Base-by-base conservation (phyloP, 2,113 vertebrate species). In the Vulpes ferrilata region DNA sequence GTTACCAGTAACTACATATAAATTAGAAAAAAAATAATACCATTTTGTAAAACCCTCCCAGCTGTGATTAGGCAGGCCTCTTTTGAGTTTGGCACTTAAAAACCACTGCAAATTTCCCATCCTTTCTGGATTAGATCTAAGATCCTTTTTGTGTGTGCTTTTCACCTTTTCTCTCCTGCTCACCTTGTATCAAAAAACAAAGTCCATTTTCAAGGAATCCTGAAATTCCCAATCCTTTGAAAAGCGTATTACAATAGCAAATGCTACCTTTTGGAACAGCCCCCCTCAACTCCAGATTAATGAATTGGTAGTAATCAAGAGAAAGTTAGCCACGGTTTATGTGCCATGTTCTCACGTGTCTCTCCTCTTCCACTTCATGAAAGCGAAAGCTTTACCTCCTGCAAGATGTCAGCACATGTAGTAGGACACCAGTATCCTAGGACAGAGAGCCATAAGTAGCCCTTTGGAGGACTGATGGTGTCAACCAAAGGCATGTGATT, bases 401-500 rank as follows among this genome's bases (percentile, higher is more conserved):
- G 82, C 95, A 98, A 88, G 85, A 83, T 93, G 97, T 98, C 98
- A 98, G 98, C 98, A 98, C 97, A 96, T 96, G 96, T 95, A 96
- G 67, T 91, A 94, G 85, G 97, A 97, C 97, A 91, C 97, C 97
- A 93, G 97, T 94, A 88, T 97, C 97, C 97, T 98, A 98, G 98
- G 98, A 99, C 98, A 98, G 98, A 98, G 98, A 98, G 98, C 98
- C 98, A 98, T 98, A 98, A 98, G 97, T 96, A 98, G 97, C 98
- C 98, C 98, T 98, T 86, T 96, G 97, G 98, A 99, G 98, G 98
- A 98, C 98, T n/a, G 96, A 94, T 64, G 12, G 97, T 98, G 97
- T 98, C 98, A 98, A 85, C 98, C 98, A 99, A 99, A 99, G 98
- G 98, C 98, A 98, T 98, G 98, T 98, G 95, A 93, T 97, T 97